A percentile compares a stretch with the other conserved stretches of the same genome.
Conservation (phyloP, 2,113 vertebrate genomes). For the Oxyura jamaicensis region DNA sequence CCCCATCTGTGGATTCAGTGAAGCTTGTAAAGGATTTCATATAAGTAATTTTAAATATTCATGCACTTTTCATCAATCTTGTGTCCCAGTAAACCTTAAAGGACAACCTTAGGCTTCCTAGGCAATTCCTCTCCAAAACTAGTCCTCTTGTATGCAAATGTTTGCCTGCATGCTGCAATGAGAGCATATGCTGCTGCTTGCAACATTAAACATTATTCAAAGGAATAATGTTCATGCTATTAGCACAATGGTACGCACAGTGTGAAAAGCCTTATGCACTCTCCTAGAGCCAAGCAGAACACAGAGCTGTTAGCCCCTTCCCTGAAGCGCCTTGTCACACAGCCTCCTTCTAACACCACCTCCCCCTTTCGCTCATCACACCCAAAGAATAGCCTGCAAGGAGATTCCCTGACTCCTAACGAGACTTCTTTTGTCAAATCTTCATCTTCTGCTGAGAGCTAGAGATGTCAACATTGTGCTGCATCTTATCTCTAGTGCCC, state of each 20-base stretch:
- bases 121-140: constrained; percentile 19
- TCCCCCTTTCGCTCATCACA: not conserved
- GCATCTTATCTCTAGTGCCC: not conserved
- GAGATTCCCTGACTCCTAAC: not conserved
- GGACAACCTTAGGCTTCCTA: constrained; percentile 24
- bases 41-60: constrained; percentile 53
- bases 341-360: not conserved
- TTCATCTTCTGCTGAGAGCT: constrained; percentile 17
- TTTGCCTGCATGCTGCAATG: not conserved
- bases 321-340: not conserved
- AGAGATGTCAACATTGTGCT: not conserved
- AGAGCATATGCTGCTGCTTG: constrained; percentile 27
- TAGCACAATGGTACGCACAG: not conserved
- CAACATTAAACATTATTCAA: not conserved
- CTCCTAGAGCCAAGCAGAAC: not conserved
- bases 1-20: constrained; percentile 22
- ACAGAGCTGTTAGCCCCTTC: not conserved
- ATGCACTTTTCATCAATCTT: not conserved
- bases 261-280: not conserved
- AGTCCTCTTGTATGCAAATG: not conserved
- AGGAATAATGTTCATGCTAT: not conserved
- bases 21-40: constrained; percentile 35
- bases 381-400: not conserved
- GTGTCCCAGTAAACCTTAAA: constrained; percentile 30
- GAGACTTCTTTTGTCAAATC: constrained; percentile 25